Evolutionary conservation across 2,888 invertebrate genomes (phyloP).

Genomic region (Dryocosmus kuriphilus): DNA sequence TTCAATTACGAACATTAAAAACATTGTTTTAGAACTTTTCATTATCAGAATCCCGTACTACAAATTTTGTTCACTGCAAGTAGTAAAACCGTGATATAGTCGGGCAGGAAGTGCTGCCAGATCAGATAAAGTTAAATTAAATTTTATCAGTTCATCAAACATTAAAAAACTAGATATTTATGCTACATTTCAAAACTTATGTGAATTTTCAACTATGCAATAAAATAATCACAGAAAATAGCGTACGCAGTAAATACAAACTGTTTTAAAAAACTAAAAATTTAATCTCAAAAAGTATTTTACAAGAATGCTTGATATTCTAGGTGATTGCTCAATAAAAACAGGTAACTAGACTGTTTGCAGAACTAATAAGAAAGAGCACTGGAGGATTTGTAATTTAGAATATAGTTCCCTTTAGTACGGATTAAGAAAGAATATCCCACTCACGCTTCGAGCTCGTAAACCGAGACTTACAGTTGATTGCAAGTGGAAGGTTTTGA

Average conservation of each 20-base stretch:
- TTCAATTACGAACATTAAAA: no score
- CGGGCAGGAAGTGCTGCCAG: not conserved
- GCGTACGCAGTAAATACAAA: not conserved
- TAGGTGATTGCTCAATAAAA: not conserved
- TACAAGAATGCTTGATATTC: slow-evolving; percentile 21
- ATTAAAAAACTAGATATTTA: not conserved
- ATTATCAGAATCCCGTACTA: not conserved
- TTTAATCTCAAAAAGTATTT: not conserved
- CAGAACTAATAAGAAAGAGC: slow-evolving; percentile 35
- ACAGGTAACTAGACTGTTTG: slow-evolving; percentile 30
- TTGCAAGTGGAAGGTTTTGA: slow-evolving; percentile 34
- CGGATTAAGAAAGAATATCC: slow-evolving; percentile 39
- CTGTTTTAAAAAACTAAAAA: not conserved
- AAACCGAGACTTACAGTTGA: slow-evolving; percentile 37
- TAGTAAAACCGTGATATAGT: not conserved
- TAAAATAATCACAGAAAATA: not conserved
- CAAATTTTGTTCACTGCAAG: not conserved
- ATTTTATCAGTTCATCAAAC: not conserved
- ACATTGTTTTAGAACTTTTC: no score
- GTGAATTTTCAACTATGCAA: not conserved
- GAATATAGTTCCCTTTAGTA: slow-evolving; percentile 36
- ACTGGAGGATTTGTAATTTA: slow-evolving; percentile 38
- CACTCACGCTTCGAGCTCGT: slow-evolving; percentile 36
- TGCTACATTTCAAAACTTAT: not conserved
- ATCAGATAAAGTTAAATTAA: not conserved